Evolutionary conservation across 1,140 invertebrate genomes (phyloP), one percentile per base, ranked within the genome.

Genomic region (Drosophila bocqueti): DNA sequence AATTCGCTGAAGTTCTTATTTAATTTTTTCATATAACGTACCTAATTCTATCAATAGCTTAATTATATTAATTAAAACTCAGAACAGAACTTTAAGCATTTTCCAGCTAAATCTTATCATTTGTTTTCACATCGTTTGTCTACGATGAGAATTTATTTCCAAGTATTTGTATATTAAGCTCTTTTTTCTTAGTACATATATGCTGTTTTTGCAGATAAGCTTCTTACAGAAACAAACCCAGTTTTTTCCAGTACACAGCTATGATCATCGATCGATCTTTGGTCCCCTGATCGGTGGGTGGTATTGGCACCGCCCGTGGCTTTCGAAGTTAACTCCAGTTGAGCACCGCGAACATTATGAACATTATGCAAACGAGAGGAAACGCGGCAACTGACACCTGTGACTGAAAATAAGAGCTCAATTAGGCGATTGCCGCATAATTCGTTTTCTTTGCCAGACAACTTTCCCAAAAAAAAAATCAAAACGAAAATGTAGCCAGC

Each of bases 321-420:
- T 46, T 63, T 68, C 24, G 8, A 42, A 34, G 15, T 55, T 10
- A 55, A 50, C 66, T 71, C 67, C 54, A 71, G 63, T 67, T 71
- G 63, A 67, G 34, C 47, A 67, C 40, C 21, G 9, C 5, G 31
- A 34, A 31, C 31, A 31, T 31, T 34, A 4, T 34, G 13, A 36
- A 52, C 38, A 46, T 71, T 71, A 71, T 71, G 67, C 67, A 71
- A 71, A 71, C 67, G 52, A n/a, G 47, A 13, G 67, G 67, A 24
- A 38, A 18, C 21, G 60, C 36, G 46, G 46, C 18, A 64, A 69
- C 43, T 67, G 62, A 69, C 49, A 71, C 67, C 54, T 68, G 67
- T 54, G 67, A 55, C 63, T 45, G 63, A 40, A 69, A 71, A 72
- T 59, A 42, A 72, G 49, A 46, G 50, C 68, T 73, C 55, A 73